Evolutionary conservation across 2,888 invertebrate species (phyloP).

Genomic region (Cryptus armator): DNA sequence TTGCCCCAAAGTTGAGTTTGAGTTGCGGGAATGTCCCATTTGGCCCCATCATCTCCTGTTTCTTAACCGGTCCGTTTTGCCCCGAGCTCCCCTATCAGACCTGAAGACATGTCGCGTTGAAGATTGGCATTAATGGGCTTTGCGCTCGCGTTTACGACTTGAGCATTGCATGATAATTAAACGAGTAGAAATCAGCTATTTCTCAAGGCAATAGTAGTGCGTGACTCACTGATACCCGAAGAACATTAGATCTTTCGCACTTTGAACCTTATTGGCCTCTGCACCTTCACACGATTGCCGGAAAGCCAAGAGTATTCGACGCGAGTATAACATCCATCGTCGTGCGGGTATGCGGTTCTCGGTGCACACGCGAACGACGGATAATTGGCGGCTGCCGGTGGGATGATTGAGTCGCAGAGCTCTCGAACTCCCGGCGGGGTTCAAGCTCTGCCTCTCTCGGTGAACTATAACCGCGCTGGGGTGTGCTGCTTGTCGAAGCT

Average conservation of each 20-base stretch:
- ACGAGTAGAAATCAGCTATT: not conserved
- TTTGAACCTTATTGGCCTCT: not conserved
- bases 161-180: not conserved
- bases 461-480: not conserved
- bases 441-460: not conserved
- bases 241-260: not conserved
- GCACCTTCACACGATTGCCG: not conserved
- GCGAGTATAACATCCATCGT: constrained; percentile 19
- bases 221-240: not conserved
- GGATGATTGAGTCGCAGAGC: constrained; percentile 35
- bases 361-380: constrained; percentile 13
- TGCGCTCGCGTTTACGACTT: not conserved
- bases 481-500: not conserved
- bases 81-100: not conserved
- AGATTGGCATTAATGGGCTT: not conserved
- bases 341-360: not conserved
- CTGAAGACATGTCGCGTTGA: not conserved
- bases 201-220: not conserved
- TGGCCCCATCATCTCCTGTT: no score
- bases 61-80: no score
- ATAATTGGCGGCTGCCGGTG: constrained; percentile 36
- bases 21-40: no score
- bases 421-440: constrained; percentile 40
- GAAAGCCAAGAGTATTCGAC: constrained; percentile 8
- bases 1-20: no score